Evolutionary conservation across 1,140 invertebrate species (phyloP), one percentile per base, ranked within the genome.

Genomic region (Aphaenogaster rudis): DNA sequence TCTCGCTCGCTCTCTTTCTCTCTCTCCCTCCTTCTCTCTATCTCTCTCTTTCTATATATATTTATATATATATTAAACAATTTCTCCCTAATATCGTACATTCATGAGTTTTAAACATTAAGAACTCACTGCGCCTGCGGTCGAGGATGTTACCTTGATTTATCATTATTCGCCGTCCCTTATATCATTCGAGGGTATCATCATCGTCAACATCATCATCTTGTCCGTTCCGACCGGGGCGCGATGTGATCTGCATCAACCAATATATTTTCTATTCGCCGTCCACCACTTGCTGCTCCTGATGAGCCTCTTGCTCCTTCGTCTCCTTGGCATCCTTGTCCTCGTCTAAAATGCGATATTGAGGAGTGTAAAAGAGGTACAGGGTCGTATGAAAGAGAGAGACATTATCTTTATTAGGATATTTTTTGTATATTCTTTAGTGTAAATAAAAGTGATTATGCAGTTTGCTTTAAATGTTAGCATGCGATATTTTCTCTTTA

Each of bases 61-160:
- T 69, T 15, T 69, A 45, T 69, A 92, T 91, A 63, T 88, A 88
- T 92, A 92, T 92, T 91, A 93, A 94, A 94, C 90, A 94, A 94
- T 94, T 94, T 92, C 86, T 92, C 85, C 91, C 94, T 94, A 94
- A 78, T 94, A 94, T 94, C 92, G 90, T 94, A 94, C 93, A 94
- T 88, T 92, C 86, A 93, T 86, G 90, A 93, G 88, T 93, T 66
- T 86, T 54, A 54, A 86, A 79, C 74, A 45, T 88, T 80, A 86
- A 63, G 17, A 21, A 87, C 86, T 84, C 69, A 87, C 67, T 82
- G 64, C 54, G 39, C 69, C 7, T 48, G 48, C 67, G n/a, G 3
- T 33, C 33, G 42, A 21, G 13, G 63, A 13, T 72, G 54, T 57
- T 59, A 72, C 57, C 80, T 78, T 64, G 28, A 50, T 74, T 61